A percentile compares a stretch with the other conserved stretches of the same genome.
Conservation (phyloP, 2,113 vertebrate genomes). For the Rhinolophus ferrumequinum region DNA sequence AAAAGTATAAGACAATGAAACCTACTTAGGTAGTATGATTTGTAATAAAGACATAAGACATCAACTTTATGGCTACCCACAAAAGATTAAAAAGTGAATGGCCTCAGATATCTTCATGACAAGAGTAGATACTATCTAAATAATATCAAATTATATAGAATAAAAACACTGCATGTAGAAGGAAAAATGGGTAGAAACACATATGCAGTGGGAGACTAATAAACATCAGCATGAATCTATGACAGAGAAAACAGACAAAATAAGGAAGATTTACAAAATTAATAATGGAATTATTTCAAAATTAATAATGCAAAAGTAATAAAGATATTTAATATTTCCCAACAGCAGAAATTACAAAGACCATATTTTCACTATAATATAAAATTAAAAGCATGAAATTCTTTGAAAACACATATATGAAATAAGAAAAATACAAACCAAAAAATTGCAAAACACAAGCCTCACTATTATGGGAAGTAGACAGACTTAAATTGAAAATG, state of each 20-base stretch:
- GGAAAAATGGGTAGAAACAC: not conserved
- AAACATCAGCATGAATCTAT: not conserved
- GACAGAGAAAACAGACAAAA: conserved; percentile 6
- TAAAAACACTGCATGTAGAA: conserved; percentile 13
- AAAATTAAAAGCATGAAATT: not conserved
- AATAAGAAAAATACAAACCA: not conserved
- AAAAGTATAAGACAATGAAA: not conserved
- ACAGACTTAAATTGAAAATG: not conserved
- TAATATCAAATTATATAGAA: not conserved
- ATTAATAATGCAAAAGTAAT: not conserved
- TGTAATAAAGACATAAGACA: not conserved
- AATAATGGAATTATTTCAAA: not conserved
- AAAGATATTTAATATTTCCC: not conserved
- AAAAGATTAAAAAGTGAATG: not conserved
- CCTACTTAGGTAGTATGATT: not conserved
- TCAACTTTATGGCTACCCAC: not conserved
- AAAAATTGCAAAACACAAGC: not conserved
- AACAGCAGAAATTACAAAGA: conserved; percentile 19
- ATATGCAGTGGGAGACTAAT: not conserved
- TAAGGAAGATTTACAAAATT: not conserved
- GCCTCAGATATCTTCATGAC: not conserved
- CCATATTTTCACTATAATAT: not conserved
- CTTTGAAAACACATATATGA: not conserved
- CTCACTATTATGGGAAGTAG: not conserved
- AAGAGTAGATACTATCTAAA: not conserved